Evolutionary conservation across 2,888 invertebrate genomes (phyloP).

Genomic region (Halictus quadricinctus): DNA sequence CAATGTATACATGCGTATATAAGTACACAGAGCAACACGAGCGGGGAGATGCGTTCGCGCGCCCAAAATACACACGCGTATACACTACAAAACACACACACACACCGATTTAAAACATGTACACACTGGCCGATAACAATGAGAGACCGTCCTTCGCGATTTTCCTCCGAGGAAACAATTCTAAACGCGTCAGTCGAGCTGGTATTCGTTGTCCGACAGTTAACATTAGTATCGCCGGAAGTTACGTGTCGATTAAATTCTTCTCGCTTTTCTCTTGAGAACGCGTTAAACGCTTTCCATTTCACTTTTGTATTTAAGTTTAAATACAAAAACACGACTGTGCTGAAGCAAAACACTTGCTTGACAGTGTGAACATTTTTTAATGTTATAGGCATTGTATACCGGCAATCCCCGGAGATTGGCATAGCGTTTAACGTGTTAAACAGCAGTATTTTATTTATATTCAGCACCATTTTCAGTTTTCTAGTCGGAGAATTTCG

Average conservation of each 20-base stretch:
- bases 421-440: no score
- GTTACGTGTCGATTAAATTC: not conserved
- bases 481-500: no score
- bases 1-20: slow-evolving; percentile 54
- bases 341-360: no score
- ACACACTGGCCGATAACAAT: not conserved
- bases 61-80: not conserved
- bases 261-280: not conserved
- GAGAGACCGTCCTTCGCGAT: not conserved
- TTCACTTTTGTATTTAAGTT: not conserved
- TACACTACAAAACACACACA: not conserved
- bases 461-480: no score
- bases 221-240: not conserved
- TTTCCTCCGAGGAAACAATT: not conserved
- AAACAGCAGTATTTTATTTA: no score
- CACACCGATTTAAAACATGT: not conserved
- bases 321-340: not conserved
- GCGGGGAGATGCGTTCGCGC: not conserved
- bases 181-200: not conserved
- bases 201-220: not conserved
- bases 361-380: no score
- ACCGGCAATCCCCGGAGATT: no score
- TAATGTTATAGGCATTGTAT: no score
- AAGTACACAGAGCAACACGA: slow-evolving; percentile 27
- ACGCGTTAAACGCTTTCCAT: not conserved